Percentiles rank a stretch among this genome's conserved stretches.
Conservation (phyloP, 2,113 vertebrate genomes). For the Orthonyx spaldingii region DNA sequence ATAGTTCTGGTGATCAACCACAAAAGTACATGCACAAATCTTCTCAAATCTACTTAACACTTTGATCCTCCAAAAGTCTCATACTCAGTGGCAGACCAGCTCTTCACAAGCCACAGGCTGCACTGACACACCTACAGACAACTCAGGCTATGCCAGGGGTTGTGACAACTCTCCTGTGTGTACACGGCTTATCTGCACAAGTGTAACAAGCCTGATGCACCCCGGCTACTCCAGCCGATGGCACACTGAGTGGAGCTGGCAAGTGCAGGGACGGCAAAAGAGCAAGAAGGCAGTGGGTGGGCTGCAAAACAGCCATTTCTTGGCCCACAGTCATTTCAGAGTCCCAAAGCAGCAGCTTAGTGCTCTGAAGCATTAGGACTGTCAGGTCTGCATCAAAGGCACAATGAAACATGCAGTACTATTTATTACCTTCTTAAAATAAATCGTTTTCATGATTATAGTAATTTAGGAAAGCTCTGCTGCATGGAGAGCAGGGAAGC, state of each 20-base stretch:
- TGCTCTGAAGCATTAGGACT: neutral
- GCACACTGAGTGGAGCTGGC: neutral
- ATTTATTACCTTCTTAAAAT: neutral
- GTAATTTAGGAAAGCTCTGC: neutral
- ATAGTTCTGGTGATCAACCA: neutral
- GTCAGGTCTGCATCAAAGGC: neutral
- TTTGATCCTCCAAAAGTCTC: neutral
- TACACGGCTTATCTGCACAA: neutral
- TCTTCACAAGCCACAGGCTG: neutral
- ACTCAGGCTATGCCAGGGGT: neutral
- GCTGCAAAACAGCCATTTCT: neutral
- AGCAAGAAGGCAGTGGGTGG: neutral
- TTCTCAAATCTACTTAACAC: neutral
- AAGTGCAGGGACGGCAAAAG: neutral
- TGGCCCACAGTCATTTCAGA: fast-evolving
- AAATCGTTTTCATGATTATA: neutral
- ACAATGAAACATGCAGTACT: neutral
- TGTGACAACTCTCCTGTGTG: neutral
- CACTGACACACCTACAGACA: neutral
- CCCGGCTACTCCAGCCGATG: fast-evolving
- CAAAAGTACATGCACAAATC: neutral
- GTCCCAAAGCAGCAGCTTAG: neutral
- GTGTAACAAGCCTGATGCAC: neutral
- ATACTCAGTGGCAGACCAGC: neutral
- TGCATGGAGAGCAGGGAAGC: neutral